These are phyloP conservation scores for Electrona antarctica DNA, from an alignment of 2,113 vertebrate species.

Conservation along the genomic window DNA sequence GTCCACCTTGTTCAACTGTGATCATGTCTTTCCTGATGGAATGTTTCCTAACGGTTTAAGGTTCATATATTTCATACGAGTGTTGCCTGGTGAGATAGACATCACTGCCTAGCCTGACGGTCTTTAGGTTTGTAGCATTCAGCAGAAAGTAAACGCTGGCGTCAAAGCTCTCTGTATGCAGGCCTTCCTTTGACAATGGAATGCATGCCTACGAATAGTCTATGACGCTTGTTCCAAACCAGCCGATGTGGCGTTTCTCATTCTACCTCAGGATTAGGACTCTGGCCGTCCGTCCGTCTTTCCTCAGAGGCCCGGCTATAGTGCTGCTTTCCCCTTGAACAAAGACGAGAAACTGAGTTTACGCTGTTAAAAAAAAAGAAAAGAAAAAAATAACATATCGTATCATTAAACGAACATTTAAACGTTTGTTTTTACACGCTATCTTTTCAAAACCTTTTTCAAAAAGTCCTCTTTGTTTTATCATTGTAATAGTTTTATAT, in stretches of 20 bases:
- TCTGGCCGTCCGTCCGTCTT: slow-evolving; percentile 9
- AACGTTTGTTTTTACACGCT: not conserved
- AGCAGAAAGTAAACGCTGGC: slow-evolving; percentile 23
- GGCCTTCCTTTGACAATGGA: not conserved
- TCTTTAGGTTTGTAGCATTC: slow-evolving; percentile 14
- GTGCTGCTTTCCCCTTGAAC: not conserved
- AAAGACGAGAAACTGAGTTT: not conserved
- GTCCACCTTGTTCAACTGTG: no score
- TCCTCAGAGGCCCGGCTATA: slow-evolving; percentile 47
- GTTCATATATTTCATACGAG: no score
- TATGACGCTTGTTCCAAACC: slow-evolving; percentile 44
- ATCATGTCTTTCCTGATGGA: no score
- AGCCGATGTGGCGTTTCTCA: slow-evolving; percentile 65
- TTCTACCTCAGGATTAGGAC: slow-evolving; percentile 68
- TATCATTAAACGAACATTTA: not conserved
- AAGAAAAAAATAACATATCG: no score
- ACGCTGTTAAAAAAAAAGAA: not conserved
- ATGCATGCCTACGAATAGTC: slow-evolving; percentile 16
- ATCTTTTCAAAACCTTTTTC: no score
- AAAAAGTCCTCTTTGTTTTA: no score
- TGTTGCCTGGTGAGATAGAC: no score
- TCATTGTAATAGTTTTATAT: no score
- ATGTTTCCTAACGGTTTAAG: no score
- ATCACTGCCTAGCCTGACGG: not conserved
- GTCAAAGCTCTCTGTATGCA: slow-evolving; percentile 18